phyloP scores from a whole-genome alignment of 2,797 vertebrate species.

The Urophycis tenuis region DNA sequence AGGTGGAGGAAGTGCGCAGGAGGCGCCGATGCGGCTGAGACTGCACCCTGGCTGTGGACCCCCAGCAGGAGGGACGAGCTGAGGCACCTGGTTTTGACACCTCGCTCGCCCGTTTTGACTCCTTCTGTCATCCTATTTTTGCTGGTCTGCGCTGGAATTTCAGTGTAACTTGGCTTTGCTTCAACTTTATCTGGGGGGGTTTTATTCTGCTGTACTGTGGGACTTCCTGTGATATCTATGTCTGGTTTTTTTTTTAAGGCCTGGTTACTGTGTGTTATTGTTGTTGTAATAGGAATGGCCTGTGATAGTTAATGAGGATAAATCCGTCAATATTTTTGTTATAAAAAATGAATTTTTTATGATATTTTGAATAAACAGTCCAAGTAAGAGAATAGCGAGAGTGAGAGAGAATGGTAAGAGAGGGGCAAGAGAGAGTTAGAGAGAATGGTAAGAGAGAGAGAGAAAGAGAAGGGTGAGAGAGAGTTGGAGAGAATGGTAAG shows the following conservation, averaged over 20 bases:
- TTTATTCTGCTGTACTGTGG: neutral
- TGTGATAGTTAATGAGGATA: neutral
- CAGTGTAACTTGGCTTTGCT: neutral
- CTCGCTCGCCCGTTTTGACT: neutral
- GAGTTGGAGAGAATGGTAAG: neutral
- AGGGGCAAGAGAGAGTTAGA: neutral
- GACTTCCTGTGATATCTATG: neutral
- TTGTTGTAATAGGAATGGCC: neutral
- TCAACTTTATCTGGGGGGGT: no score
- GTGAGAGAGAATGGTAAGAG: neutral
- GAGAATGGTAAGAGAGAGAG: neutral
- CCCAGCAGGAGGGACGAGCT: neutral
- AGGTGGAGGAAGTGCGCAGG: neutral
- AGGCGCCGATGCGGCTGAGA: neutral
- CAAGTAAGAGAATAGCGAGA: no score
- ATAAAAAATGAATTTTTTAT: neutral
- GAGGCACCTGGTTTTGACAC: neutral
- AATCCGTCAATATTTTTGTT: neutral
- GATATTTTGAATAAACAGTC: neutral
- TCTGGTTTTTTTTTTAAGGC: neutral
- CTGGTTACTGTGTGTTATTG: neutral
- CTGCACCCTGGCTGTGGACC: neutral
- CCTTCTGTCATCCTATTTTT: neutral
- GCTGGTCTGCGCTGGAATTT: neutral
- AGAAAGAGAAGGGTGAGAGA: neutral